Percentiles rank a stretch among this genome's conserved stretches.
These are phyloP conservation scores for Hydrophis major DNA, from an alignment of 2,797 vertebrate species.

Conservation along the genomic window DNA sequence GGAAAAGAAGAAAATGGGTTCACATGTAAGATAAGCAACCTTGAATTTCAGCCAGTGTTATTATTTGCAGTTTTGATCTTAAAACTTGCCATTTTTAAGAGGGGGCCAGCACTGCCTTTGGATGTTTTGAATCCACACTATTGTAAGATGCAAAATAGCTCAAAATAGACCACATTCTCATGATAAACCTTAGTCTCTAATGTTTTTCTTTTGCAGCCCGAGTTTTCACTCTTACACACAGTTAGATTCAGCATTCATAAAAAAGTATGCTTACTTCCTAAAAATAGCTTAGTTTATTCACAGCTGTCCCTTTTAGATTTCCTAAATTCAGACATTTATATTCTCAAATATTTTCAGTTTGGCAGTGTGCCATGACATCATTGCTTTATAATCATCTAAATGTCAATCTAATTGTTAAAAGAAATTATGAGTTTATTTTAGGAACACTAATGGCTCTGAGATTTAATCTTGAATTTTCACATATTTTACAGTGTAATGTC, in stretches of 20 bases:
- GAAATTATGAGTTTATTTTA: constrained; percentile 6
- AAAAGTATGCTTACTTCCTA: background rate
- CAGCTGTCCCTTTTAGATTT: background rate
- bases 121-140: background rate
- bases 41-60: background rate
- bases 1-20: background rate
- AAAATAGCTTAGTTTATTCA: background rate
- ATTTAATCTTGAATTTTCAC: constrained; percentile 29
- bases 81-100: background rate
- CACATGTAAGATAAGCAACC: background rate
- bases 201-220: background rate
- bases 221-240: background rate
- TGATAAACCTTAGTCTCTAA: background rate
- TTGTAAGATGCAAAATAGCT: background rate
- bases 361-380: constrained; percentile 9
- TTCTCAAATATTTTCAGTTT: constrained; percentile 12
- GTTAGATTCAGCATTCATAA: background rate
- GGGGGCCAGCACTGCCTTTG: background rate
- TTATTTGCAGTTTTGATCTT: background rate
- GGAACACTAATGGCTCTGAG: constrained; percentile 36
- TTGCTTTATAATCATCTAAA: constrained; percentile 45
- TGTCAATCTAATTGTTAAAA: constrained; percentile 40
- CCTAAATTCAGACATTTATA: constrained; percentile 1
- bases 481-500: constrained; percentile 18
- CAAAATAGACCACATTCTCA: background rate